Evolutionary conservation across 2,888 invertebrate species (phyloP).

Genomic region (Sarcophaga carnaria): DNA sequence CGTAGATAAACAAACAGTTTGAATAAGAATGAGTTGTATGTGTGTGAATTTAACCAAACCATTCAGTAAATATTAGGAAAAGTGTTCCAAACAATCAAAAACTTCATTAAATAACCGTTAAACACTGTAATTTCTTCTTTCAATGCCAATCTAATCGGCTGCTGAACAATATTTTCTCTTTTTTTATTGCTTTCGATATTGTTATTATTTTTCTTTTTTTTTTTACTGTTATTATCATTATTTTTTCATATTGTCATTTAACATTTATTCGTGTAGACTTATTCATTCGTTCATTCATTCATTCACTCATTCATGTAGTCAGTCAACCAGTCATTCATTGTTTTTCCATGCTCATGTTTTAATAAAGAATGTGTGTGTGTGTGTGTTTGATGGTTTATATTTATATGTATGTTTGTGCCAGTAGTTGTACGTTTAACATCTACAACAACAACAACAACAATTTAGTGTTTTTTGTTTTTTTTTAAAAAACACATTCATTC

Average conservation of each 20-base stretch:
- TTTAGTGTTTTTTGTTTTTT: slow-evolving; percentile 9
- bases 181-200: slow-evolving; percentile 9
- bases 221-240: slow-evolving; percentile 10
- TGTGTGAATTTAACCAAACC: slow-evolving; percentile 50
- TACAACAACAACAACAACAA: slow-evolving; percentile 28
- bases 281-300: slow-evolving; percentile 46
- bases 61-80: slow-evolving; percentile 26
- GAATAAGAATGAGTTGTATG: slow-evolving; percentile 43
- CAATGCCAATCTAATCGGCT: neutral
- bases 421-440: slow-evolving; percentile 55
- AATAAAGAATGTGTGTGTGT: neutral
- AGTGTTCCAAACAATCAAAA: slow-evolving; percentile 28
- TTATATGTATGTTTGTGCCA: neutral
- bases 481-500: neutral
- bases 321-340: slow-evolving; percentile 44
- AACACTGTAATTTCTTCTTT: slow-evolving; percentile 47
- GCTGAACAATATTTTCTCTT: neutral
- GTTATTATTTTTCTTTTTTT: slow-evolving; percentile 14
- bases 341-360: slow-evolving; percentile 26
- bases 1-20: slow-evolving; percentile 5
- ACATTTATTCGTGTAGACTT: slow-evolving; percentile 54
- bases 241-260: slow-evolving; percentile 57
- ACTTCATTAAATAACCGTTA: slow-evolving; percentile 56
- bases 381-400: neutral
- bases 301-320: slow-evolving; percentile 29